These are phyloP conservation scores for Hypotaenidia philippensis DNA, from an alignment of 2,797 vertebrate species.

Conservation along the genomic window DNA sequence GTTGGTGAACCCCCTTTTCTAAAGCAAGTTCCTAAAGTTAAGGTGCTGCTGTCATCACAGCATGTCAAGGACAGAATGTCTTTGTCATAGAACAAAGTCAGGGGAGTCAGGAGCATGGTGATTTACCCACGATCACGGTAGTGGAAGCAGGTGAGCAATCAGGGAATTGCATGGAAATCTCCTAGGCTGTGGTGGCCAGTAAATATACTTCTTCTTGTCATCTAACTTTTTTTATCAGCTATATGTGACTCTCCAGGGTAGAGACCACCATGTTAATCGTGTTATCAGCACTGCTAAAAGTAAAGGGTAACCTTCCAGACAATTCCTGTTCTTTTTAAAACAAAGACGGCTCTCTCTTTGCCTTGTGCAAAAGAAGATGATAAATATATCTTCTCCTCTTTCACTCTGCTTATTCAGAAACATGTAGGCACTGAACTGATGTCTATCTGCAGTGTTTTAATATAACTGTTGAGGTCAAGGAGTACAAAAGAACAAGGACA, in stretches of 20 bases:
- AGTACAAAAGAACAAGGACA: background rate
- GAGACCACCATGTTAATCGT: background rate
- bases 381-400: background rate
- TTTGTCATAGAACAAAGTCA: background rate
- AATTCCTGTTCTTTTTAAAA: background rate
- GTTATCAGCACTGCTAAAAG: background rate
- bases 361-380: background rate
- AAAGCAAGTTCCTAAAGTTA: background rate
- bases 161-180: background rate
- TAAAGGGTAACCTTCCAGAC: background rate
- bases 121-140: background rate
- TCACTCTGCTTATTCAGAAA: conserved; percentile 3
- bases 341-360: background rate
- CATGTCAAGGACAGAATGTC: background rate
- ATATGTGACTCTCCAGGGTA: background rate
- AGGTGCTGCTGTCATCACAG: background rate
- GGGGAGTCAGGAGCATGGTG: accelerated
- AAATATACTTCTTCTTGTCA: background rate
- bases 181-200: background rate
- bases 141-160: background rate
- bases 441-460: background rate
- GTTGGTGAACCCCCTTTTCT: background rate
- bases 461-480: background rate
- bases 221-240: background rate
- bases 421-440: background rate